A percentile compares a stretch with the other conserved stretches of the same genome.
Conservation (phyloP, 1,140 invertebrate genomes). For the Agraylea sexmaculata region DNA sequence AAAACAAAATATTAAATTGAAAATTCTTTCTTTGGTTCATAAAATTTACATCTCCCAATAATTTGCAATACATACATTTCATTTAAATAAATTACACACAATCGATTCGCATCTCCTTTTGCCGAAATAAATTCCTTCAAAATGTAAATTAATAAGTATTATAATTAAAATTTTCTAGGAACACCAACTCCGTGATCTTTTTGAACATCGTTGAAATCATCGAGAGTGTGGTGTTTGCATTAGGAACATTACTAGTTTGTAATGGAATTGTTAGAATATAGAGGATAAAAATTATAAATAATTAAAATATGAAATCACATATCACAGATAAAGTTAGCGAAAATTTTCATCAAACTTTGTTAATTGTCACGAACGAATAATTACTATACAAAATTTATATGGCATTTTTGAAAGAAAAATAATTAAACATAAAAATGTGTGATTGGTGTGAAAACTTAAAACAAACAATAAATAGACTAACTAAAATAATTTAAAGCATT, state of each 20-base stretch:
- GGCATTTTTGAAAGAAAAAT: too few relatives aligned
- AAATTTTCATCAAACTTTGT: too few relatives aligned
- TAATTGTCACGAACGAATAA: too few relatives aligned
- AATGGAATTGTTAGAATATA: constrained; percentile 12
- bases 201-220: constrained; percentile 5
- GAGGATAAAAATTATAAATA: constrained; percentile 10
- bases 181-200: too few relatives aligned
- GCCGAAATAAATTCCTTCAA: background rate
- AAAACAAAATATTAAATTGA: constrained; percentile 7
- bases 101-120: background rate
- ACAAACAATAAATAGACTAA: too few relatives aligned
- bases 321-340: constrained; percentile 21
- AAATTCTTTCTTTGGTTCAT: constrained; percentile 18
- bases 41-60: constrained; percentile 17
- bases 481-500: too few relatives aligned
- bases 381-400: too few relatives aligned
- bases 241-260: constrained; percentile 20
- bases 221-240: background rate
- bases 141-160: too few relatives aligned
- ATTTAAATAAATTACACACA: constrained; percentile 18
- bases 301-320: constrained; percentile 17
- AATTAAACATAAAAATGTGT: too few relatives aligned
- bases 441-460: too few relatives aligned
- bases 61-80: constrained; percentile 9
- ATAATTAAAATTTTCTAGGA: background rate